Evolutionary conservation across 2,113 vertebrate genomes (phyloP).

Genomic region (Scomber colias): DNA sequence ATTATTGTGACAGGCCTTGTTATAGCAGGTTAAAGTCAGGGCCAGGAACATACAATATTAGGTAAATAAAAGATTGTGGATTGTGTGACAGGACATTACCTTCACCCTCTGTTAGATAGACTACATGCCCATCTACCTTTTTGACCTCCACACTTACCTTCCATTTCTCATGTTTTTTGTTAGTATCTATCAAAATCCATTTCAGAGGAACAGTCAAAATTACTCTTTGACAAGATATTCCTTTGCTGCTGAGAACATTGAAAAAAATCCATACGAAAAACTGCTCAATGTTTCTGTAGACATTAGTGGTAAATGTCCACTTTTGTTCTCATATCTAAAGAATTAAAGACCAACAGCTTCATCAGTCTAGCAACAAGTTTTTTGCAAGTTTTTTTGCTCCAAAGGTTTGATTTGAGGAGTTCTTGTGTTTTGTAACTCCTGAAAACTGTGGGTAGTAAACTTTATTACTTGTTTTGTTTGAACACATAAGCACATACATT

Average conservation of each 20-base stretch:
- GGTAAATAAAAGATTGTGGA: not conserved
- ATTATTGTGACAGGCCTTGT: too few relatives aligned
- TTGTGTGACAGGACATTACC: too few relatives aligned
- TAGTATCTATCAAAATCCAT: not conserved
- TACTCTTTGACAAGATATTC: too few relatives aligned
- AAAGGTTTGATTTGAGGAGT: not conserved
- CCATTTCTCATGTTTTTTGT: not conserved
- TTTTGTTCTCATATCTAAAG: not conserved
- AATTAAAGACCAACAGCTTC: not conserved
- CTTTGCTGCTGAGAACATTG: too few relatives aligned
- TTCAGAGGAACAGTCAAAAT: not conserved
- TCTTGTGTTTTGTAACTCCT: not conserved
- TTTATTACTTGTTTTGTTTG: not conserved
- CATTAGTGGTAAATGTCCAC: not conserved
- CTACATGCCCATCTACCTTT: too few relatives aligned
- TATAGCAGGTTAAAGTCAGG: too few relatives aligned
- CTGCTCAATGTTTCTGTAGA: not conserved
- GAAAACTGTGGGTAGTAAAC: constrained; percentile 24
- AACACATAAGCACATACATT: constrained; percentile 11
- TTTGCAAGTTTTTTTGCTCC: not conserved
- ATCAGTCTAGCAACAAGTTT: not conserved
- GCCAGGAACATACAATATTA: too few relatives aligned
- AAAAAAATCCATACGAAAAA: too few relatives aligned
- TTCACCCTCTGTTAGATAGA: too few relatives aligned
- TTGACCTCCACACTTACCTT: not conserved